Base-by-base conservation (phyloP, 2,888 invertebrate genomes). In the Heterodera filipjevi region DNA sequence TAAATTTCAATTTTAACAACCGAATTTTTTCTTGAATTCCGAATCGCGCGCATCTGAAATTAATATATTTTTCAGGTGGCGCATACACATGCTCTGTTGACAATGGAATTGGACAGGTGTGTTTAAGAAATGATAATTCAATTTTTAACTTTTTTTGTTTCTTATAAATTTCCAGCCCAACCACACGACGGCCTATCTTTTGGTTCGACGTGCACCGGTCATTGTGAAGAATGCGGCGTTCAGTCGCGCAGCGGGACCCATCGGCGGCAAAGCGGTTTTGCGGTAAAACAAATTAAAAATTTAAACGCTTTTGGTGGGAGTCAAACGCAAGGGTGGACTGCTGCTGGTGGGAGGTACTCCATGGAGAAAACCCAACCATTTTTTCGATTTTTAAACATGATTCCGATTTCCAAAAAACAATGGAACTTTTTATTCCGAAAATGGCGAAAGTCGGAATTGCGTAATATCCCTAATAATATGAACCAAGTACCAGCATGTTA, bases 51-150 rank as follows among this genome's bases (percentile, higher is more conserved):
- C n/a, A n/a, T n/a, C n/a, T n/a, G n/a, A n/a, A n/a, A n/a, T n/a
- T n/a, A 6, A 14, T 30, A 8, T 22, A 0, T 68, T 68, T 68
- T 59, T 5, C 5, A 68, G 81, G 82, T 19, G 88, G 88, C n/a
- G 84, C 86, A 30, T 88, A 87, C 75, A 79, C 81, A 0, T 88
- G 88, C 68, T 79, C 79, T 14, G 88, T 86, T 0, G 81, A 86
- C 79, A 88, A 88, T 75, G 88, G 88, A 32, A 81, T 89, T 35
- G 88, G 89, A 64, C 71, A 73, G 78, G 77, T 79, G 27, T 27
- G n/a, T n/a, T n/a, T n/a, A n/a, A n/a, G n/a, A n/a, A n/a, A n/a
- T n/a, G n/a, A n/a, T n/a, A n/a, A n/a, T n/a, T n/a, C n/a, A n/a
- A n/a, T n/a, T n/a, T n/a, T n/a, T n/a, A n/a, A n/a, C n/a, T 19